Percentiles rank a stretch among this genome's conserved stretches.
phyloP scores from a whole-genome alignment of 2,797 vertebrate species.

The Enteromius mattozi region DNA sequence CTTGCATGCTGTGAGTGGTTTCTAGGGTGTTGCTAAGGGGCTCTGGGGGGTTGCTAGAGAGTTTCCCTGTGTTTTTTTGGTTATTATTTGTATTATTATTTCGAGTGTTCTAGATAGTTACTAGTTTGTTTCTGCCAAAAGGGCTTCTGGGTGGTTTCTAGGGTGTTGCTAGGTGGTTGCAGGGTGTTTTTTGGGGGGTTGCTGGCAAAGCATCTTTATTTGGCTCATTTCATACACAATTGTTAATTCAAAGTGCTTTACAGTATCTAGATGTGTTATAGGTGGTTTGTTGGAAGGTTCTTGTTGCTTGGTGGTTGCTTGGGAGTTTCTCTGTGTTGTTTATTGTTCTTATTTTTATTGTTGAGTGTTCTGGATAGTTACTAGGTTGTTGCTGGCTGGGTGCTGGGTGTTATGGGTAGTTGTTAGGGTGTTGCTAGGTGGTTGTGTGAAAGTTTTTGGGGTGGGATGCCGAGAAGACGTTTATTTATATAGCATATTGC shows the following conservation, averaged over 20 bases:
- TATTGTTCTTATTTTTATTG: background rate
- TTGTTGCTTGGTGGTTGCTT: background rate
- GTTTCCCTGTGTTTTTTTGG: background rate
- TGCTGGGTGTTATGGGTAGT: background rate
- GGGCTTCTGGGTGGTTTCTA: background rate
- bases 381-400: background rate
- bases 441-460: background rate
- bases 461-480: too few species aligned
- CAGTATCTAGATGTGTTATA: too few species aligned
- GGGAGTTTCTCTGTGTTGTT: background rate
- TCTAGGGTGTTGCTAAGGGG: background rate
- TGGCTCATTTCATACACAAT: too few species aligned
- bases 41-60: background rate
- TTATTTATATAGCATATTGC: too few species aligned
- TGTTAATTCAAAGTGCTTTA: too few species aligned
- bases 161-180: background rate
- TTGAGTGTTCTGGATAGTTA: background rate
- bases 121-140: background rate
- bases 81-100: background rate
- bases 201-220: too few species aligned
- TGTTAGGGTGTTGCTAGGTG: background rate
- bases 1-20: background rate
- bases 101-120: background rate
- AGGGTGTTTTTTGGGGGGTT: background rate
- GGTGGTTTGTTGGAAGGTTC: background rate